Evolutionary conservation across 1,140 invertebrate genomes (phyloP).

Genomic region (Leptinotarsa defecta): DNA sequence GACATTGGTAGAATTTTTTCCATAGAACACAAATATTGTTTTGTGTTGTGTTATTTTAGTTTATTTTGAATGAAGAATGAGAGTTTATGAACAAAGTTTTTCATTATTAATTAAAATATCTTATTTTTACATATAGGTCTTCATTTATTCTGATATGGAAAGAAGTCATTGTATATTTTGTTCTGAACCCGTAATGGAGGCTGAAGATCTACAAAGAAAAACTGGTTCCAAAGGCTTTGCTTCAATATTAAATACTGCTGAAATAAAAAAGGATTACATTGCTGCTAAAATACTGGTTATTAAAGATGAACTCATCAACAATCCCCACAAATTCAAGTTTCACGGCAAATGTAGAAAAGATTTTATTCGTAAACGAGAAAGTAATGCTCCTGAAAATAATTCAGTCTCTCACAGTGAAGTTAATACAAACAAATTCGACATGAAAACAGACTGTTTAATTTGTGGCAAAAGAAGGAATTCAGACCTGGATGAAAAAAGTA

Average conservation of each 20-base stretch:
- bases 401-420: not conserved
- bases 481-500: not conserved
- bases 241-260: not conserved
- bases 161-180: not conserved
- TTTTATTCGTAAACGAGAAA: not conserved
- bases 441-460: conserved; percentile 1
- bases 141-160: not conserved
- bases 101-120: no score
- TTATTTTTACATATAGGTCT: no score
- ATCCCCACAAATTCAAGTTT: not conserved
- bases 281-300: not conserved
- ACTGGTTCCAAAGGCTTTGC: not conserved
- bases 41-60: no score
- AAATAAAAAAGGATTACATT: not conserved
- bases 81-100: no score
- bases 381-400: not conserved
- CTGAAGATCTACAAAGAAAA: not conserved
- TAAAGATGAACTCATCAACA: not conserved
- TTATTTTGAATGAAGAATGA: no score
- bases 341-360: not conserved
- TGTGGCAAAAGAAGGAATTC: not conserved
- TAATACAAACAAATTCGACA: not conserved
- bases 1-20: no score
- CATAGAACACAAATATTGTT: no score
- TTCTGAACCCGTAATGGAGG: not conserved